Base-by-base conservation (phyloP, 1,140 invertebrate genomes). In the Drosophila biarmipes region DNA sequence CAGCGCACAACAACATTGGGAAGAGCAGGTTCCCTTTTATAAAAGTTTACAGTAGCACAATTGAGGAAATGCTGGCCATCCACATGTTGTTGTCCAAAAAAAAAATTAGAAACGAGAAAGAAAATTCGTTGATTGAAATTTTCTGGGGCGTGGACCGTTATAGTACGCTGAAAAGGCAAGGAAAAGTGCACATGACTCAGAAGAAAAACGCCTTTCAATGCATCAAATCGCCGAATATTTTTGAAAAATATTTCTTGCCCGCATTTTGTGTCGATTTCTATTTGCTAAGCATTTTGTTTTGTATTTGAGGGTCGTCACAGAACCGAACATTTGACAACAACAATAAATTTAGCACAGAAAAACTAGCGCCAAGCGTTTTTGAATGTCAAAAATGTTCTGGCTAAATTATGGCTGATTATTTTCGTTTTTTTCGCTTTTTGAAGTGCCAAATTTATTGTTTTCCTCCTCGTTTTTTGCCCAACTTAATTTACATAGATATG, bases 321-420 rank as follows among this genome's bases (percentile, higher is more conserved):
- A 42, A 56, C 59, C 46, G 42, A 55, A 61, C 14, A 21, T 55
- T 40, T 17, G 57, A 73, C 61, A 81, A 78, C 54, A 82, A 67
- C 46, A 82, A 78, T 62, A 54, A 64, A 84, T 66, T 77, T 78
- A 78, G 54, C 79, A 78, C 73, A 24, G n/a, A 37, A 42, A 67
- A 43, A 52, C 55, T 42, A 31, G 61, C 69, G 49, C 57, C 69
- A 63, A 73, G 34, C 24, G 31, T 34, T 46, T 55, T 73, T 59
- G 46, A 72, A 73, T 43, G 58, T 34, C 71, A 66, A 49, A 64
- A 64, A 48, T 72, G 40, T 67, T 52, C 19, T 51, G 6, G 5
- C 27, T 69, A 48, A 69, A 69, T 69, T 56, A 69, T 69, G 34
- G 63, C 64, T 69, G 64, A 69, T 69, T 69, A 48, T 56, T 54